Percentiles rank a stretch among this genome's conserved stretches.
Conservation (phyloP, 2,888 invertebrate species). For the Aricia artaxerxes region DNA sequence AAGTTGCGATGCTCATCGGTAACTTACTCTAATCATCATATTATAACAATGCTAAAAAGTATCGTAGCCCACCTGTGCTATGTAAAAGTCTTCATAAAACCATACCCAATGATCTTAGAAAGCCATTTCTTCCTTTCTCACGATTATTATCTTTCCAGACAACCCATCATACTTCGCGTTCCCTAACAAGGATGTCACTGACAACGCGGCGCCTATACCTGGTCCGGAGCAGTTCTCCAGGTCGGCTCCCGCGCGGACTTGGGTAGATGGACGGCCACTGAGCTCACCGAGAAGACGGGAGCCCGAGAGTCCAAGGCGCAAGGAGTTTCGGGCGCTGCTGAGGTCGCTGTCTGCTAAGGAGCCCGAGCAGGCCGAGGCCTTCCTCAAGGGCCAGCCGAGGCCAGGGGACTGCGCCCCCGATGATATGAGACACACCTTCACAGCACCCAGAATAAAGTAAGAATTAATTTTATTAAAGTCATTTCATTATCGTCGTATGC, state of each 20-base stretch:
- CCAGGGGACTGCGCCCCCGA: constrained; percentile 84
- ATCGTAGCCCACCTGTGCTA: neutral
- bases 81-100: neutral
- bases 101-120: neutral
- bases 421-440: constrained; percentile 72
- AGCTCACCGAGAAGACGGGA: constrained; percentile 65
- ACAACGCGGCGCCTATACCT: constrained; percentile 52
- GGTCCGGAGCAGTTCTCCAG: constrained; percentile 81
- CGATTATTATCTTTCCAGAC: constrained; percentile 75
- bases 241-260: constrained; percentile 84
- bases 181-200: constrained; percentile 74
- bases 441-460: constrained; percentile 73
- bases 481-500: constrained; percentile 8
- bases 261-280: constrained; percentile 68
- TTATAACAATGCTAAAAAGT: neutral
- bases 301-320: constrained; percentile 69
- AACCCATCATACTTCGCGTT: constrained; percentile 89
- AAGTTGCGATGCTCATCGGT: constrained; percentile 42
- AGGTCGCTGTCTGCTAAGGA: constrained; percentile 84
- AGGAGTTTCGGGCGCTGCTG: constrained; percentile 81
- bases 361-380: constrained; percentile 83
- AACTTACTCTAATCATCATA: neutral
- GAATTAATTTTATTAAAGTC: constrained; percentile 34
- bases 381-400: constrained; percentile 85
- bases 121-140: neutral